Evolutionary conservation across 2,888 invertebrate species (phyloP), one percentile per base, ranked within the genome.

Genomic region (Agrotis clavis): DNA sequence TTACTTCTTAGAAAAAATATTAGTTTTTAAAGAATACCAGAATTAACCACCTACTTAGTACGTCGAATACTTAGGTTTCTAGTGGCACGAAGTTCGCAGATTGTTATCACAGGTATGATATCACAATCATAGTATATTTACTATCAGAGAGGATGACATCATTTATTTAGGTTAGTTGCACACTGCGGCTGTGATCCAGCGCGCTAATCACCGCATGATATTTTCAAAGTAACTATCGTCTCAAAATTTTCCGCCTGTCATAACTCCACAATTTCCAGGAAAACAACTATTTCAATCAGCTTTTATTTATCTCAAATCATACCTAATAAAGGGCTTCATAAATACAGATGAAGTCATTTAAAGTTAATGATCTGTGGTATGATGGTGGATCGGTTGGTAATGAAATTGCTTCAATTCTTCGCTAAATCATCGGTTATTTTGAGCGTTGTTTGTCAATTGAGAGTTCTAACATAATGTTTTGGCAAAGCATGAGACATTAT

Each of bases 71-170:
- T 19, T 62, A 45, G 25, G 21, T 30, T 21, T 1, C 16, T 35
- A 50, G 64, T 56, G 50, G 56, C 70, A 71, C 62, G 53, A 64
- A 73, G 71, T 85, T 68, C 60, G 67, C 16, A 74, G 87, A 85
- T 86, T 73, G 73, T 86, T 86, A 85, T 85, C 85, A 83, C 71
- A 64, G 45, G 51, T 63, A 71, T 70, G 81, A 81, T 81, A 81
- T 72, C 77, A 84, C 80, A 77, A 84, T 85, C 78, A 80, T 74
- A 71, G 77, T 79, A 72, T 82, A 74, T 79, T 78, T 76, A 80
- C 77, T 82, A 86, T 86, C 85, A 72, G 70, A 72, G 70, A 48
- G 57, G 65, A 76, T 85, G 87, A 86, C 85, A 85, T 86, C 85
- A 85, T 81, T 71, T 77, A 71, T 76, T 82, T 78, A 80, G 77